Evolutionary conservation across 2,888 invertebrate species (phyloP).

Genomic region (Eurytoma adleriae): DNA sequence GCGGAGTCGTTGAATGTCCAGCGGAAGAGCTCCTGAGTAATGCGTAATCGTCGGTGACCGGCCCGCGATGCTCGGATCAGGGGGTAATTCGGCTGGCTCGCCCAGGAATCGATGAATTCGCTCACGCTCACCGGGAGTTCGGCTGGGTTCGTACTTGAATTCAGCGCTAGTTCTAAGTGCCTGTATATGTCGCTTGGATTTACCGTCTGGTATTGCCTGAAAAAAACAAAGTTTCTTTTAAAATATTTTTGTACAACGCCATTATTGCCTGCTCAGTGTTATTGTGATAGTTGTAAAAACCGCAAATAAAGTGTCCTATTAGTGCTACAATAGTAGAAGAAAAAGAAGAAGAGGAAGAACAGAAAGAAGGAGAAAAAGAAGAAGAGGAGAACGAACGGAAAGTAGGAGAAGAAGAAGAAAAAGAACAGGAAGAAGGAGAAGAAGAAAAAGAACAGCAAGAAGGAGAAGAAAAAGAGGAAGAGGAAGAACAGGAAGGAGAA

Average conservation of each 20-base stretch:
- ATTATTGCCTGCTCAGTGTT: background rate
- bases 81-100: slow-evolving; percentile 84
- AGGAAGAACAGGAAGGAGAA: too few species aligned
- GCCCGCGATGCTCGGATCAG: slow-evolving; percentile 73
- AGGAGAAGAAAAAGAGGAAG: too few species aligned
- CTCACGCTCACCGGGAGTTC: slow-evolving; percentile 21
- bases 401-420: too few species aligned
- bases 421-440: too few species aligned
- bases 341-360: too few species aligned
- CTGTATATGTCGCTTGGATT: slow-evolving; percentile 43
- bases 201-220: slow-evolving; percentile 41
- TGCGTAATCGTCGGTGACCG: background rate
- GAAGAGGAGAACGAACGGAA: too few species aligned
- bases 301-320: too few species aligned
- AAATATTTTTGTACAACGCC: background rate
- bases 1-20: background rate
- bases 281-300: too few species aligned
- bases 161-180: slow-evolving; percentile 20
- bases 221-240: background rate
- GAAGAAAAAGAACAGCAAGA: too few species aligned
- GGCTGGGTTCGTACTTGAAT: background rate
- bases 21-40: slow-evolving; percentile 38
- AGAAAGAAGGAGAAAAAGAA: too few species aligned
- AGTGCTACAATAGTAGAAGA: too few species aligned
- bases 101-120: slow-evolving; percentile 85